Percentiles rank a stretch among this genome's conserved stretches.
Evolutionary conservation across 2,797 vertebrate species (phyloP).

Genomic region (Enteromius radiatus): DNA sequence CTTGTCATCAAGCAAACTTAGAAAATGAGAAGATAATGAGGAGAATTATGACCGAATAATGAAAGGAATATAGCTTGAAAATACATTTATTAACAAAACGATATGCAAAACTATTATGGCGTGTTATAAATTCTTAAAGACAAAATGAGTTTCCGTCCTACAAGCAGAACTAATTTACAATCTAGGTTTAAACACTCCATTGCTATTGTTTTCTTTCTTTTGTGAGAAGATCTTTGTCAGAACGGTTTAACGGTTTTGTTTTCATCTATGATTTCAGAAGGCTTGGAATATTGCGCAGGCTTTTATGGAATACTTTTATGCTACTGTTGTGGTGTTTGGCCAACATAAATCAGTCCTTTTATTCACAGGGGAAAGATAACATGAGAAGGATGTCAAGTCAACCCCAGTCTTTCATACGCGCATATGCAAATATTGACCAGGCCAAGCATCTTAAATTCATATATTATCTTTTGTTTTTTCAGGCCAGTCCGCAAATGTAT

Average conservation of each 20-base stretch:
- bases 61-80: neutral
- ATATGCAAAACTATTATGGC: slow-evolving; percentile 18
- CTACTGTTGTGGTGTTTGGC: neutral
- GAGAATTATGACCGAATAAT: slow-evolving; percentile 44
- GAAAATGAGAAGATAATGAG: slow-evolving; percentile 55
- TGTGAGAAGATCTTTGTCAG: neutral
- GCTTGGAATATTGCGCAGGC: neutral
- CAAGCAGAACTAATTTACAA: neutral
- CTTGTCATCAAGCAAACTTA: slow-evolving; percentile 52
- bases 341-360: neutral
- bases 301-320: neutral
- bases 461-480: slow-evolving; percentile 3
- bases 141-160: neutral
- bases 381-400: neutral
- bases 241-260: neutral
- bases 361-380: no score
- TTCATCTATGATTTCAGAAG: neutral
- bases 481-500: slow-evolving; percentile 38
- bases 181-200: neutral
- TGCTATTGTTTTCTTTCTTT: neutral
- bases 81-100: slow-evolving; percentile 1
- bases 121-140: neutral
- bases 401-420: neutral
- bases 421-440: neutral
- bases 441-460: neutral